Evolutionary conservation across 2,113 vertebrate species (phyloP), one percentile per base, ranked within the genome.

Genomic region (Pseudolaguvia tuberculata): DNA sequence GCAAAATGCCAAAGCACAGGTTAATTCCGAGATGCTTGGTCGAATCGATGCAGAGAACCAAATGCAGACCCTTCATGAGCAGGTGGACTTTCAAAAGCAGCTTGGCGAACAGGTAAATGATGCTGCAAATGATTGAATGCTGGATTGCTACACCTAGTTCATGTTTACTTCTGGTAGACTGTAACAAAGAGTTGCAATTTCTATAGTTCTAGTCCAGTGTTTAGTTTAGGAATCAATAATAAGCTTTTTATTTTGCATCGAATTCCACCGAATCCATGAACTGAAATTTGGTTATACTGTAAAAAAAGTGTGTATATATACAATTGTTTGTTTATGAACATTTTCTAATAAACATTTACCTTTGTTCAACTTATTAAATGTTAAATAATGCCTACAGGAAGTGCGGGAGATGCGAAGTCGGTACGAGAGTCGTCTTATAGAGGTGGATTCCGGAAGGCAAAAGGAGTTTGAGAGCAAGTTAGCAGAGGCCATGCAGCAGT

Each of bases 21-120:
- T 94, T 29, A 86, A 88, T 15, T 83, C 85, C 3, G 94, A 95
- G 88, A 89, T 87, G 81, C 31, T 95, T 75, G 84, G 76, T 61
- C 87, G 90, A 4, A 89, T 88, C 13, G 92, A 93, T 12, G 29
- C 90, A 65, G 92, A 94, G 87, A 94, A 94, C 85, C 83, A 89
- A 69, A 62, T 87, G 62, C 92, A 92, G 82, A 93, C 90, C 1
- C 71, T 93, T 10, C 86, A 84, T 53, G 93, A 94, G 80, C 84
- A 95, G 85, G 82, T 93, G 12, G 85, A 78, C 1, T 93, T 95
- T 48, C 89, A 93, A 86, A 92, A 85, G 76, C 86, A 77, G 78
- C 81, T 94, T 72, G 78, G 86, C 0, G 87, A 93, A 65, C 88
- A 93, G 81, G 94, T 94, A 85, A 21, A 79, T 7, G 39, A 2